phyloP scores from a whole-genome alignment of 2,797 vertebrate species.

The Steatocranus sp. region DNA sequence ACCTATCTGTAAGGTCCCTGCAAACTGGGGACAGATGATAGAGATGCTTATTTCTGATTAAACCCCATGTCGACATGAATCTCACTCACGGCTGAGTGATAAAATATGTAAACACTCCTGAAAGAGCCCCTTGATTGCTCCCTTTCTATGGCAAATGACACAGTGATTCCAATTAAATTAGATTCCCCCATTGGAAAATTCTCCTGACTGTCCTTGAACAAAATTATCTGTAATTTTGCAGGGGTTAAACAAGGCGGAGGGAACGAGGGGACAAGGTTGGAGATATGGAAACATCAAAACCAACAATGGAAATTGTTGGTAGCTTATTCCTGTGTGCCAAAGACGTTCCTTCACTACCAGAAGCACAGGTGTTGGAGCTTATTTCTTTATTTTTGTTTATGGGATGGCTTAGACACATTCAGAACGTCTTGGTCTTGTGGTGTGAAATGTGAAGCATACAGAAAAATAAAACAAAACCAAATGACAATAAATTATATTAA shows the following conservation, averaged over 20 bases:
- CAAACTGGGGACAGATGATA: slow-evolving; percentile 50
- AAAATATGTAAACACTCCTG: slow-evolving; percentile 52
- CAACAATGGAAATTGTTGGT: background rate
- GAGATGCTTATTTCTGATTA: slow-evolving; percentile 52
- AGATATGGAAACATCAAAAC: background rate
- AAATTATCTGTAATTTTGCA: background rate
- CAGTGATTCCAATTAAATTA: slow-evolving; percentile 32
- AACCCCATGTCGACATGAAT: slow-evolving; percentile 21
- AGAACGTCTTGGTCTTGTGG: background rate
- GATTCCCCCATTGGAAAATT: background rate
- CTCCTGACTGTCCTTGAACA: background rate
- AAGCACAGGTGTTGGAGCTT: background rate
- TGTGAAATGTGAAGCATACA: background rate
- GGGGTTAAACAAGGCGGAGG: background rate
- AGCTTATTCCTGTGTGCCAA: background rate
- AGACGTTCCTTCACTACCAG: background rate
- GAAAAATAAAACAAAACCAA: background rate
- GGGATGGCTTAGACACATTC: background rate
- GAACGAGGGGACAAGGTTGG: background rate
- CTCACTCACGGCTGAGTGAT: slow-evolving; percentile 29
- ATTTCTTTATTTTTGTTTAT: background rate
- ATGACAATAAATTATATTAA: background rate
- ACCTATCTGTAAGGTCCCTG: slow-evolving; percentile 37
- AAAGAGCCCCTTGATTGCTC: slow-evolving; percentile 29
- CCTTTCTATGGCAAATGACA: slow-evolving; percentile 3